Conservation (phyloP, 2,797 vertebrate species). For the Loris lydekkerianus region DNA sequence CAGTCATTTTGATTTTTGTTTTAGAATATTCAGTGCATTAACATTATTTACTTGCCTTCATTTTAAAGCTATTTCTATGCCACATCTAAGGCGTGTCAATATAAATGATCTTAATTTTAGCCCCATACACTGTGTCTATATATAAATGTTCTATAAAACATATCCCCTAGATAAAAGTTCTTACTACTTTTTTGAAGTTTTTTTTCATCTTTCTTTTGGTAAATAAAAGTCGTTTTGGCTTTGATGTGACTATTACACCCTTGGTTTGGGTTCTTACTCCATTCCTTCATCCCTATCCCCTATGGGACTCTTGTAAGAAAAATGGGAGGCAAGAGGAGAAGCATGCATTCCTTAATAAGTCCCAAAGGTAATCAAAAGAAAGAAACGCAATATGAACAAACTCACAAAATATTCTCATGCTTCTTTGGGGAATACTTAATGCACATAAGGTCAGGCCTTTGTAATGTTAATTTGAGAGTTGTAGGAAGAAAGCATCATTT, state of each 20-base stretch:
- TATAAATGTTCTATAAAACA: slow-evolving; percentile 80
- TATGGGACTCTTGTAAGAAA: slow-evolving; percentile 83
- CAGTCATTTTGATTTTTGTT: not conserved
- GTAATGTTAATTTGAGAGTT: slow-evolving; percentile 93
- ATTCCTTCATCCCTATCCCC: slow-evolving; percentile 72
- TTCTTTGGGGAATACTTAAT: slow-evolving; percentile 90
- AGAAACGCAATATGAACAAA: slow-evolving; percentile 91
- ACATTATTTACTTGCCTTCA: slow-evolving; percentile 72
- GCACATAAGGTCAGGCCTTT: slow-evolving; percentile 91
- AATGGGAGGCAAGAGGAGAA: slow-evolving; percentile 64
- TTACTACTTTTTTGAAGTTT: slow-evolving; percentile 85
- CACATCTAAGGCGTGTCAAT: slow-evolving; percentile 64
- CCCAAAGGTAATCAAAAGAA: slow-evolving; percentile 89
- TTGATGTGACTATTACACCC: slow-evolving; percentile 89
- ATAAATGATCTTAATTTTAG: slow-evolving; percentile 80
- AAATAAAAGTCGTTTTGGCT: slow-evolving; percentile 90
- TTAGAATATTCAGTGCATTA: slow-evolving; percentile 1
- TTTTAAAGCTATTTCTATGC: slow-evolving; percentile 79
- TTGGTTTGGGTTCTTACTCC: slow-evolving; percentile 84
- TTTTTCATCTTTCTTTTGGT: slow-evolving; percentile 85
- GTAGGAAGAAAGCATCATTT: slow-evolving; percentile 91
- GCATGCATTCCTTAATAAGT: slow-evolving; percentile 89
- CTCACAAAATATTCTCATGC: slow-evolving; percentile 89
- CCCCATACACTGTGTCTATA: slow-evolving; percentile 69
- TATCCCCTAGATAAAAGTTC: slow-evolving; percentile 85